Conservation (phyloP, 2,113 vertebrate genomes). For the Proterorhinus semilunaris region DNA sequence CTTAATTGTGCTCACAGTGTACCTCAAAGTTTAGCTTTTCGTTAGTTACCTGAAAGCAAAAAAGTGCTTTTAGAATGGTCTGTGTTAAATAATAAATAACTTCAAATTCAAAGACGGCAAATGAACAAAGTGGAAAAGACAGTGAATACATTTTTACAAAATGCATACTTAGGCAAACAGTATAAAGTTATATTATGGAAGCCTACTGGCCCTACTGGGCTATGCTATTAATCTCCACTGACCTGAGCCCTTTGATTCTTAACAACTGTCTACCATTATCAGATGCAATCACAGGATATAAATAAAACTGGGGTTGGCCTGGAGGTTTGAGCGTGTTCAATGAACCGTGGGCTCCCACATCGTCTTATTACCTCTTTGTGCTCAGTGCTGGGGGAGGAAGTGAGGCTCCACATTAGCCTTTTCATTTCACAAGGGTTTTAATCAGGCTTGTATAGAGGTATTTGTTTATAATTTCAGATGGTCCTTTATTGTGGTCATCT, state of each 20-base stretch:
- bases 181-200: too few relatives aligned
- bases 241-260: background rate
- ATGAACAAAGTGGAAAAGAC: too few relatives aligned
- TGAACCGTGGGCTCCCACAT: constrained; percentile 59
- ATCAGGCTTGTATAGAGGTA: background rate
- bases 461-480: background rate
- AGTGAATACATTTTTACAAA: too few relatives aligned
- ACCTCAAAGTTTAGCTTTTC: too few relatives aligned
- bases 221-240: background rate
- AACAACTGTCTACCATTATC: constrained; percentile 30
- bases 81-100: too few relatives aligned
- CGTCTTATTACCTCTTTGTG: constrained; percentile 60
- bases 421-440: constrained; percentile 11
- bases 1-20: too few relatives aligned
- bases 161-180: too few relatives aligned
- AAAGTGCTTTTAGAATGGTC: too few relatives aligned
- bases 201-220: background rate
- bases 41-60: too few relatives aligned
- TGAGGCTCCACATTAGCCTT: constrained; percentile 24
- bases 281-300: constrained; percentile 51
- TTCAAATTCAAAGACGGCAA: too few relatives aligned
- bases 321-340: constrained; percentile 44
- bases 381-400: constrained; percentile 31
- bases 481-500: background rate
- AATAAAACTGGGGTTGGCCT: constrained; percentile 58